Percentiles rank a stretch among this genome's conserved stretches.
phyloP scores from a whole-genome alignment of 1,140 invertebrate genomes.

The Drosophila micromelanica region DNA sequence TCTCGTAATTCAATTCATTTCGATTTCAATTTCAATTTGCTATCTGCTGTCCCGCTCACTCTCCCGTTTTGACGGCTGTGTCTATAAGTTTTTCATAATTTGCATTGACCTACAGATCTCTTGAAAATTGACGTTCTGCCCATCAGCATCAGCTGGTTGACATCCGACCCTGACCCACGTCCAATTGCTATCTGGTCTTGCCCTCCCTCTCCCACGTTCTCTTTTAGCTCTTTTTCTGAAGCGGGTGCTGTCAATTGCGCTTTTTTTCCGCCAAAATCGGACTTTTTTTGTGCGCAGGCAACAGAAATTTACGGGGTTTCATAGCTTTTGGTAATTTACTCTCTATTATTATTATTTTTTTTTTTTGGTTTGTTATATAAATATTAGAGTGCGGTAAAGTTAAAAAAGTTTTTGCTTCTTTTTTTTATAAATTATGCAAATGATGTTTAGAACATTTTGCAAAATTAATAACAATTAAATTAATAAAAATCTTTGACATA shows the following conservation, averaged over 20 bases:
- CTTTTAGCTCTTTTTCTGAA: not conserved
- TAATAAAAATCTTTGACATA: no score
- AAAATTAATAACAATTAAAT: no score
- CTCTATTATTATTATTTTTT: no score
- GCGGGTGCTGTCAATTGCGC: not conserved
- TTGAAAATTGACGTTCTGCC: constrained; percentile 28
- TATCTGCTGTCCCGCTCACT: not conserved
- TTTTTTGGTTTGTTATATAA: no score
- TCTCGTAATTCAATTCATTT: no score
- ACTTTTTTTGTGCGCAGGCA: no score
- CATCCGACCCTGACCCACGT: constrained; percentile 16
- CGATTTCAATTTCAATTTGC: not conserved
- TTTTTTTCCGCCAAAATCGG: not conserved
- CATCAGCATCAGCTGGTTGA: constrained; percentile 24
- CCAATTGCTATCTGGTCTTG: not conserved
- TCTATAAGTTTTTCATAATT: constrained; percentile 32
- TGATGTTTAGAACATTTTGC: no score
- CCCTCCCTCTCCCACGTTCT: not conserved
- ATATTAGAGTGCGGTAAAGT: no score
- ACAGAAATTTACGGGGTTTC: not conserved
- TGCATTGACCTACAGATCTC: constrained; percentile 20
- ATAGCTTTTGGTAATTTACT: not conserved
- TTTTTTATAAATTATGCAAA: no score
- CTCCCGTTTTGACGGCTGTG: not conserved
- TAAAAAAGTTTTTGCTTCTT: no score